A percentile compares a stretch with the other conserved stretches of the same genome.
Conservation (phyloP, 64 coral and sea anemone genomes). For the Catalaphyllia jardinei region DNA sequence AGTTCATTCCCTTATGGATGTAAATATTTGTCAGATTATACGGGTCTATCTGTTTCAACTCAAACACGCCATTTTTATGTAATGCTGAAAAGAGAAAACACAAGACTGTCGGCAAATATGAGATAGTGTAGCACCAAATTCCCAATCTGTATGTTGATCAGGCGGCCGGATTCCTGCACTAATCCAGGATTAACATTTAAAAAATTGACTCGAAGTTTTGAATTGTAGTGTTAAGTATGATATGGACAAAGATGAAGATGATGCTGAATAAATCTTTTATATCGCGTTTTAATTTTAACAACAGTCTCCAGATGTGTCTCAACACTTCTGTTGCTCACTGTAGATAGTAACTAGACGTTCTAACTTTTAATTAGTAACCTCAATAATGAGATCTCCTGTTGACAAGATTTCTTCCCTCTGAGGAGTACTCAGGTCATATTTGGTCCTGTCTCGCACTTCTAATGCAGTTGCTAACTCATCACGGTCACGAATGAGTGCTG, state of each 20-base stretch:
- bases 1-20: conserved; percentile 19
- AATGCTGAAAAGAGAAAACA: conserved; percentile 8
- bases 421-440: conserved; percentile 68
- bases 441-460: conserved; percentile 88
- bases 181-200: no score
- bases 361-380: conserved; percentile 43
- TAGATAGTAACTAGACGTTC: no score
- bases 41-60: conserved; percentile 10
- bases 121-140: no score
- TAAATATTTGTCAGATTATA: conserved; percentile 28
- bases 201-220: no score
- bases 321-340: no score
- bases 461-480: conserved; percentile 82
- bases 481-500: conserved; percentile 80
- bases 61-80: conserved; percentile 23
- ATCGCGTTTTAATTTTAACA: no score
- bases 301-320: no score
- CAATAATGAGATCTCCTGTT: conserved; percentile 83
- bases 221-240: no score
- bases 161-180: no score
- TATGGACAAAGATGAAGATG: no score
- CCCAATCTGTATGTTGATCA: no score
- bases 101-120: neutral
- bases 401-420: conserved; percentile 71
- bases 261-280: no score